Base-by-base conservation (phyloP, 2,113 vertebrate species). In the Camelus bactrianus region DNA sequence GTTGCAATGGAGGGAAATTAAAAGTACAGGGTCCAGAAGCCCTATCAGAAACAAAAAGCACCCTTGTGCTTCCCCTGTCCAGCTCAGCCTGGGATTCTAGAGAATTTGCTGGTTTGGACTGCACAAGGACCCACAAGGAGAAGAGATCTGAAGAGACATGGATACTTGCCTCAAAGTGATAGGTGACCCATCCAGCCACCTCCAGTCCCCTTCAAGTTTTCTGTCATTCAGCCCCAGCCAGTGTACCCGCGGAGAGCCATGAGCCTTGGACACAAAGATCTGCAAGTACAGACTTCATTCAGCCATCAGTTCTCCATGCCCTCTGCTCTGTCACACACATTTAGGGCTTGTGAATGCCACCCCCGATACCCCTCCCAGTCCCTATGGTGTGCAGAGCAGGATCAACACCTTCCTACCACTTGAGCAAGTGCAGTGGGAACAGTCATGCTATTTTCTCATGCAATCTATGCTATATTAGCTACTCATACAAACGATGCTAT, bases 211-310 rank as follows among this genome's bases (percentile, higher is more conserved):
- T 95, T 98, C 97, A 0, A 0, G 17, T 0, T 26, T 8, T 67
- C 13, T 96, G 92, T 98, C 97, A 22, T 1, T 95, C 87, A 98
- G 93, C 14, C 97, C 97, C 82, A 98, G 82, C 97, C 97, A 98
- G 82, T 97, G 91, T 5, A 91, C 75, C 28, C 93, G 42, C 0
- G 91, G 60, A 60, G 93, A 97, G 62, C 56, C 60, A 0, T 95
- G 96, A 65, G 65, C 89, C 52, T 89, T 91, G 54, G 81, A 22
- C 76, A 98, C 76, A 46, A 98, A 98, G 20, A 89, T 77, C 97
- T 98, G 86, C 46, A 86, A 91, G 7, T 48, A 85, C 52, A 94
- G 88, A 93, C 4, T n/a, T 5, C 48, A 48, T 16, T 86, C 20
- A 94, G 38, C 42, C 35, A n/a, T 52, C 42, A 28, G 0, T 24